Evolutionary conservation across 2,888 invertebrate species (phyloP).

Genomic region (Athripsodes cinereus): DNA sequence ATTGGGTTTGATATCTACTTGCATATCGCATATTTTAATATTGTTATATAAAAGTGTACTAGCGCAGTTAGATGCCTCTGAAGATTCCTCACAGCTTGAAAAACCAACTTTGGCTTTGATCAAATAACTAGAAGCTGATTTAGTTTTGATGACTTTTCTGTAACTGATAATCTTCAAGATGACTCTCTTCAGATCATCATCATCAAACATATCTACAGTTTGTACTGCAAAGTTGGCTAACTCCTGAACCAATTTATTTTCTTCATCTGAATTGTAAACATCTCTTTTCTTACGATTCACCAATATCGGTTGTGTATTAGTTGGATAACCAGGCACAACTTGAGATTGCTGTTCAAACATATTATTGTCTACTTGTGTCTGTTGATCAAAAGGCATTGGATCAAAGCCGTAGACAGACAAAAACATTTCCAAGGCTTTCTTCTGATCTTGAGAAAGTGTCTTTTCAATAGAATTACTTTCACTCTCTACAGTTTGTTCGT

Average conservation of each 20-base stretch:
- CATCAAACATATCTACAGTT: conserved; percentile 45
- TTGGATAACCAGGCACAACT: neutral
- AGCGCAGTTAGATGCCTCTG: conserved; percentile 21
- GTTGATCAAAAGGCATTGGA: neutral
- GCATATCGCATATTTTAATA: conserved; percentile 16
- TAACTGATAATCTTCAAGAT: conserved; percentile 42
- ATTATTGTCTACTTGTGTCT: neutral
- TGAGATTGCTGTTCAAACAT: neutral
- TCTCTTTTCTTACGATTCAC: neutral
- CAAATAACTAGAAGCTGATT: conserved; percentile 39
- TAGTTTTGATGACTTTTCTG: conserved; percentile 33
- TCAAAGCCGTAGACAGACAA: conserved; percentile 38
- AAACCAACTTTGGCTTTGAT: conserved; percentile 40
- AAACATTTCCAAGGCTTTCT: conserved; percentile 43
- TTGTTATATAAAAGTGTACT: conserved; percentile 24
- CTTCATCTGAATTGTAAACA: neutral
- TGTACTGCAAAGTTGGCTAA: conserved; percentile 44
- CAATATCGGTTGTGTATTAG: neutral
- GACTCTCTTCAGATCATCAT: conserved; percentile 42
- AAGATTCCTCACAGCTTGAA: conserved; percentile 38
- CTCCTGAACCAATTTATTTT: conserved; percentile 29
- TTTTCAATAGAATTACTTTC: neutral
- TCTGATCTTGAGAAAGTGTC: conserved; percentile 37
- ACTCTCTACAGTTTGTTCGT: too few species aligned
- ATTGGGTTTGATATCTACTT: conserved; percentile 16